These are phyloP conservation scores for Eilema griseolum DNA, from an alignment of 2,888 invertebrate species.

Conservation along the genomic window DNA sequence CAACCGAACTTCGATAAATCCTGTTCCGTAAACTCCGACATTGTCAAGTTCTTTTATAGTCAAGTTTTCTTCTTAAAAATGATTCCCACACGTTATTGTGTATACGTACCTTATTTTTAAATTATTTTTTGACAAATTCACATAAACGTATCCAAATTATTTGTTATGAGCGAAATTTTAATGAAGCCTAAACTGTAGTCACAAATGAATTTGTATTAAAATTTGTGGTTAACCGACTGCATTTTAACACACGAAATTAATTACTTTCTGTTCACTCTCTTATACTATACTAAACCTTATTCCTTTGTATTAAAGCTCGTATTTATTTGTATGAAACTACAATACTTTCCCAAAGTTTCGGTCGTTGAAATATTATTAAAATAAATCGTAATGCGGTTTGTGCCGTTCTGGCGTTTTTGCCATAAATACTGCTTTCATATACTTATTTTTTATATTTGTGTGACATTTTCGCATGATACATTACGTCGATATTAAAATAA, in stretches of 20 bases:
- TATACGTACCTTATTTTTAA: too few relatives aligned
- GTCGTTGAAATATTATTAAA: conserved; percentile 50
- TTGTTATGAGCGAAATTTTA: neutral
- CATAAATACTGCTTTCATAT: conserved; percentile 21
- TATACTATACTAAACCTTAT: conserved; percentile 23
- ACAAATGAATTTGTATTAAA: conserved; percentile 43
- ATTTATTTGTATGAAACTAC: conserved; percentile 20
- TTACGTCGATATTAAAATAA: neutral
- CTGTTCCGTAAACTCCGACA: too few relatives aligned
- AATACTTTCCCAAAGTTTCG: conserved; percentile 29
- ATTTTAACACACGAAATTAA: conserved; percentile 47
- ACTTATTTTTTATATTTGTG: conserved; percentile 9
- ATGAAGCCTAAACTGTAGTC: conserved; percentile 24
- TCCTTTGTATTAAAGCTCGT: conserved; percentile 8
- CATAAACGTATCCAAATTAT: neutral
- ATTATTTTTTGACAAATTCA: neutral
- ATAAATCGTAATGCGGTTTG: conserved; percentile 50
- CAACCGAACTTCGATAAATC: too few relatives aligned
- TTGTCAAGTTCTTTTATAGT: too few relatives aligned
- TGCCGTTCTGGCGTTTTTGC: conserved; percentile 32
- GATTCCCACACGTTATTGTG: too few relatives aligned
- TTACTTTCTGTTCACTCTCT: conserved; percentile 32
- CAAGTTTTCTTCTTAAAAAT: too few relatives aligned
- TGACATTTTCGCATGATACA: conserved; percentile 11
- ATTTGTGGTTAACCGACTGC: conserved; percentile 49